Conservation (phyloP, 2,888 invertebrate species). For the Catocala nupta region DNA sequence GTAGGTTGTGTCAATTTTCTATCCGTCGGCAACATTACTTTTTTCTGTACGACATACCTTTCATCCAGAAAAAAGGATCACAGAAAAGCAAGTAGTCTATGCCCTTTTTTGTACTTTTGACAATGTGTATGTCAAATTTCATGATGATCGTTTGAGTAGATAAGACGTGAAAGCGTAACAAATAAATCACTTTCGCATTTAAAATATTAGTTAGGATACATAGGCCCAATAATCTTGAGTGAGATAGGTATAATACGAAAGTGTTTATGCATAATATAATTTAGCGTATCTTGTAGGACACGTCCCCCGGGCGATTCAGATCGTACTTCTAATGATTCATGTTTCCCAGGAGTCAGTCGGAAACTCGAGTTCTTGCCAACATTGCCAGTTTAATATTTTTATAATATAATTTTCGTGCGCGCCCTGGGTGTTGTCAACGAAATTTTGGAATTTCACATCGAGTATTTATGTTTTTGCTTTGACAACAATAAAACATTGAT, state of each 20-base stretch:
- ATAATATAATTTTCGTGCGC: constrained; percentile 1
- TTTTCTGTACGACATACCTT: too few species aligned
- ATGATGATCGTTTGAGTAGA: too few species aligned
- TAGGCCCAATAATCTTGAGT: neutral
- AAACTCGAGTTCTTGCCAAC: constrained; percentile 21
- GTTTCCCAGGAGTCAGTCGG: constrained; percentile 25
- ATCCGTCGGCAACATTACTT: too few species aligned
- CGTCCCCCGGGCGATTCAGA: constrained; percentile 5
- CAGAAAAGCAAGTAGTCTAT: too few species aligned
- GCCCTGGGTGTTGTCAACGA: constrained; percentile 7
- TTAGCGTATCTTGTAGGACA: neutral
- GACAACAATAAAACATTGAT: neutral
- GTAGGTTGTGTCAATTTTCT: too few species aligned
- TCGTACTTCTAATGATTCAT: constrained; percentile 37
- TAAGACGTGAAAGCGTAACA: too few species aligned
- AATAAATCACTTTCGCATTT: too few species aligned
- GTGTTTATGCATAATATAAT: constrained; percentile 27
- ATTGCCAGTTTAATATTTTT: constrained; percentile 22
- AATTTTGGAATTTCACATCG: constrained; percentile 2
- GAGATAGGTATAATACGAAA: constrained; percentile 11
- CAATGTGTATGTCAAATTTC: too few species aligned
- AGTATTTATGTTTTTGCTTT: constrained; percentile 3
- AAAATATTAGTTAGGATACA: too few species aligned
- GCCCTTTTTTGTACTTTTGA: too few species aligned
- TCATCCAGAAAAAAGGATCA: too few species aligned